phyloP scores from a whole-genome alignment of 2,797 vertebrate genomes.

The Pempheris klunzingeri region DNA sequence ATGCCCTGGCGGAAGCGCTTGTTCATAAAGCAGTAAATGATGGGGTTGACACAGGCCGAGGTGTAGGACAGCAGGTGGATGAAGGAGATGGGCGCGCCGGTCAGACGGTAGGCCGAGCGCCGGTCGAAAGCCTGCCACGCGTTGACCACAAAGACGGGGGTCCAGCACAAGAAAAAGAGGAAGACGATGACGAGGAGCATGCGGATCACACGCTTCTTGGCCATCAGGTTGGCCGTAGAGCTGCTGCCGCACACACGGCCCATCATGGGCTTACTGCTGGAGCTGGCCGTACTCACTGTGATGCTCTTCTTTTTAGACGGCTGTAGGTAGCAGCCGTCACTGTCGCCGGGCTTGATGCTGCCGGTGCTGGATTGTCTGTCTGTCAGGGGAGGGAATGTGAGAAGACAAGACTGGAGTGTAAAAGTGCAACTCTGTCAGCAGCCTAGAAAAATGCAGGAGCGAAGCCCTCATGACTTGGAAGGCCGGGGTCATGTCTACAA shows the following conservation, averaged over 20 bases:
- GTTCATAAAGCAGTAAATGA: constrained; percentile 99
- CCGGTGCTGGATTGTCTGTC: constrained; percentile 82
- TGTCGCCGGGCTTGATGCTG: constrained; percentile 86
- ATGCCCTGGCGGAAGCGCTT: constrained; percentile 93
- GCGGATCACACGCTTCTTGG: constrained; percentile 97
- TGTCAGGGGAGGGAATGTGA: constrained; percentile 27
- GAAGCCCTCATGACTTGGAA: neutral
- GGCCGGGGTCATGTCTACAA: neutral
- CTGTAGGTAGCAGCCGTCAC: constrained; percentile 93
- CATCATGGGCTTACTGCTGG: constrained; percentile 57
- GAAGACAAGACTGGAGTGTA: neutral
- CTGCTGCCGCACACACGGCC: constrained; percentile 87
- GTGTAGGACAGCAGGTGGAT: constrained; percentile 97
- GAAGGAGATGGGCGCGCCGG: constrained; percentile 96
- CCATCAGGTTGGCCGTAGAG: constrained; percentile 91
- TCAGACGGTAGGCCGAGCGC: constrained; percentile 88
- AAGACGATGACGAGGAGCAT: constrained; percentile 97
- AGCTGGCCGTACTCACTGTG: neutral
- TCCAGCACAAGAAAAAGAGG: constrained; percentile 98
- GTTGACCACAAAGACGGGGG: constrained; percentile 94
- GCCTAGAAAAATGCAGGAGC: neutral
- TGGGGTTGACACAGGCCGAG: constrained; percentile 96
- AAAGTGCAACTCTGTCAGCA: neutral
- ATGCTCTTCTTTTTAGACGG: constrained; percentile 81
- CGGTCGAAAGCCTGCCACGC: constrained; percentile 95